Percentiles rank a stretch among this genome's conserved stretches.
Evolutionary conservation across 2,888 invertebrate species (phyloP).

Genomic region (Carpatolechia fugitivella): DNA sequence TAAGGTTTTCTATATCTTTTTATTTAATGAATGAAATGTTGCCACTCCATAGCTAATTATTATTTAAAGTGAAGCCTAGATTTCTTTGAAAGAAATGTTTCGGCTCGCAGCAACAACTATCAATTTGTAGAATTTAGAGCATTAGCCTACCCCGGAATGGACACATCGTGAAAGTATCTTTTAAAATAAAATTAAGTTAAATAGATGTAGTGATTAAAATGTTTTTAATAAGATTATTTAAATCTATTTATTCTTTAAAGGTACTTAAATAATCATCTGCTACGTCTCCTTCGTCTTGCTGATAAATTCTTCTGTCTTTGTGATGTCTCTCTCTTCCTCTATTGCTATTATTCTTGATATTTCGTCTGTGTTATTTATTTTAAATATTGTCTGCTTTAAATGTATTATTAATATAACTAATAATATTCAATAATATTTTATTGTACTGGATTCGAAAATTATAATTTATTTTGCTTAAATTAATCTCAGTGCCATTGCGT

Average conservation of each 20-base stretch:
- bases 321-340: not conserved
- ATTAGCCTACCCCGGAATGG: too few relatives aligned
- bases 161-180: too few relatives aligned
- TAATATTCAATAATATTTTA: not conserved
- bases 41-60: too few relatives aligned
- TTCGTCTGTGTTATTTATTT: not conserved
- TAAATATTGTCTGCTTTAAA: not conserved
- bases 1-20: too few relatives aligned
- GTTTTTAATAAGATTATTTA: not conserved
- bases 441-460: not conserved
- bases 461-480: not conserved
- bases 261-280: constrained; percentile 1
- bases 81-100: too few relatives aligned
- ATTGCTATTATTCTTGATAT: not conserved
- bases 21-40: too few relatives aligned
- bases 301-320: not conserved
- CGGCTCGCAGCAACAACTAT: too few relatives aligned
- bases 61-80: too few relatives aligned
- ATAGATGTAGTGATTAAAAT: not conserved
- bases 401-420: not conserved
- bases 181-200: not conserved
- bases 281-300: not conserved
- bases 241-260: not conserved
- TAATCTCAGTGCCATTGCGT: constrained; percentile 41
- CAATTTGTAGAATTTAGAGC: too few relatives aligned